phyloP scores from a whole-genome alignment of 2,797 vertebrate species.

The Anguilla anguilla region DNA sequence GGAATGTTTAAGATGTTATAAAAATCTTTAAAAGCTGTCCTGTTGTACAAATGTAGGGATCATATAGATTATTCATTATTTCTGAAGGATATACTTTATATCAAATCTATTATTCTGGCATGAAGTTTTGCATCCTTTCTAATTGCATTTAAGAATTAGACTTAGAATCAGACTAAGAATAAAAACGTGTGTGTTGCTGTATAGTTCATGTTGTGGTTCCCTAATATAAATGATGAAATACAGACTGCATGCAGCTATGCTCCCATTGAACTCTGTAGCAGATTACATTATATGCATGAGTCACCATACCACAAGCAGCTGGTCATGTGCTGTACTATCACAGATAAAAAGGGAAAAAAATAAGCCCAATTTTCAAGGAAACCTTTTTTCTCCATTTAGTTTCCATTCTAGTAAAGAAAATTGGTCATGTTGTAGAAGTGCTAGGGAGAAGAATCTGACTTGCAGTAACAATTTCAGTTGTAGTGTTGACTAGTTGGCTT shows the following conservation, averaged over 20 bases:
- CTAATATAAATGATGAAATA: not conserved
- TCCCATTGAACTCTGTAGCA: slow-evolving; percentile 23
- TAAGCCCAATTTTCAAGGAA: not conserved
- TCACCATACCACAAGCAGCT: slow-evolving; percentile 14
- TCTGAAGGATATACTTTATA: not conserved
- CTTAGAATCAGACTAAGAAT: not conserved
- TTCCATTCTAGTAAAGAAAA: not conserved
- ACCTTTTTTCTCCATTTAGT: not conserved
- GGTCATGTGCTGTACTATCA: slow-evolving; percentile 17
- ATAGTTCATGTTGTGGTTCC: not conserved
- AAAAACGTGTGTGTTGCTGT: not conserved
- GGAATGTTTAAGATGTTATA: slow-evolving; percentile 15
- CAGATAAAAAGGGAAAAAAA: slow-evolving; percentile 10
- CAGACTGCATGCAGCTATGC: not conserved
- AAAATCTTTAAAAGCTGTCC: not conserved
- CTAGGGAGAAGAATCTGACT: not conserved
- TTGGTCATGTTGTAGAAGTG: not conserved
- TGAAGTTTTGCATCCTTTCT: not conserved
- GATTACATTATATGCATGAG: slow-evolving; percentile 30
- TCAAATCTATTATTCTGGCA: not conserved
- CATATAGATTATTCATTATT: not conserved
- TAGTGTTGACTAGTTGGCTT: not conserved
- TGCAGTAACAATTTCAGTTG: not conserved
- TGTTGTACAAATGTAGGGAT: not conserved
- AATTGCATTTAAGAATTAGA: not conserved